Evolutionary conservation across 2,888 invertebrate genomes (phyloP), one percentile per base, ranked within the genome.

Genomic region (Eilema griseolum): DNA sequence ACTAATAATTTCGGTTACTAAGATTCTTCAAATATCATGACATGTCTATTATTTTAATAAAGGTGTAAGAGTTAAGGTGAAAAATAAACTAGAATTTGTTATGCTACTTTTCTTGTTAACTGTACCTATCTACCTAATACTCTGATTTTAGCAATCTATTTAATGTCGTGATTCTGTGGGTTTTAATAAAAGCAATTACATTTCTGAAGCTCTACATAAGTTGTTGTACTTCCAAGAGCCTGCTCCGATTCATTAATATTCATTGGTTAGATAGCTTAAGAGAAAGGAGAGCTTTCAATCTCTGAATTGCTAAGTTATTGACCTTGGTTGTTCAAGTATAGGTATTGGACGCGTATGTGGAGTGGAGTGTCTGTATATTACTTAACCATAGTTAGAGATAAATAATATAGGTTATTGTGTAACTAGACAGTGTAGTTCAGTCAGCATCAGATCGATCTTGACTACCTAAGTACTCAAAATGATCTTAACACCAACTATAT

Each of bases 71-170:
- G 10, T 8, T 4, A 33, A 8, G 8, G 10, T 4, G 8, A 33
- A 4, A 33, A 4, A 33, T 37, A 37, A 37, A 37, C 12, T 37
- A 37, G 12, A 12, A 1, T 37, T 37, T 12, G 33, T 12, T 37
- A 68, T n/a, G 67, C 69, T 74, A 74, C 72, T 72, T 78, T 68
- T 62, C 16, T 23, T 24, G n/a, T 24, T 23, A 62, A 16, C 14
- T 74, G 20, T 46, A 52, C n/a, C 62, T 20, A 61, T 12, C 41
- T 73, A 77, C 71, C 74, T 68, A 75, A 81, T 81, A 77, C 79
- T 77, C 80, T 77, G 80, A 74, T 74, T 77, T 77, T 74, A 72
- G 63, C 79, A 79, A 81, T 81, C 70, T 72, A 69, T 74, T 70
- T 81, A 79, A 75, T 72, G 76, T 69, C 67, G 71, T 74, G 72